Evolutionary conservation across 2,888 invertebrate species (phyloP).

Genomic region (Plutella xylostella): DNA sequence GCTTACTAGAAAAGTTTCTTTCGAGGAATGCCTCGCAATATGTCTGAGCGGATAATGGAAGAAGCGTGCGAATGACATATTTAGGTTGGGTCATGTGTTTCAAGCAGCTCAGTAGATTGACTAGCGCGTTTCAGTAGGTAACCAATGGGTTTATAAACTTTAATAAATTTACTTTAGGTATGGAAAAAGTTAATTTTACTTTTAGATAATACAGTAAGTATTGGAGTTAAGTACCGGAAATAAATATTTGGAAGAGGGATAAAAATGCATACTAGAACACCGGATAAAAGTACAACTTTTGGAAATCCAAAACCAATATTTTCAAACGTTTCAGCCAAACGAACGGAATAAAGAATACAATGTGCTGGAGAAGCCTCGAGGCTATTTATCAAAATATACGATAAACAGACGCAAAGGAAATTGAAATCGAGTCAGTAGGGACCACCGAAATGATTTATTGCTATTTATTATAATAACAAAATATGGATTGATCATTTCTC

Average conservation of each 20-base stretch:
- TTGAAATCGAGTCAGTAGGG: constrained; percentile 62
- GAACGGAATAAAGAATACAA: constrained; percentile 3
- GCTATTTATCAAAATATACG: constrained; percentile 65
- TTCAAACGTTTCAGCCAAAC: neutral
- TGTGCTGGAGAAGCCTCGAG: constrained; percentile 26
- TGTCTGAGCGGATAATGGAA: neutral
- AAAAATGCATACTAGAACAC: too few species aligned
- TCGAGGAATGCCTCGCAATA: neutral
- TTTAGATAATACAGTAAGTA: too few species aligned
- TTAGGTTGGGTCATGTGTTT: neutral
- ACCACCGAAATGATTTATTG: constrained; percentile 61
- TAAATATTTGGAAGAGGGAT: too few species aligned
- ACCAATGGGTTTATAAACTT: too few species aligned
- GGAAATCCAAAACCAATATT: too few species aligned
- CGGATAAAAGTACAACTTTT: too few species aligned
- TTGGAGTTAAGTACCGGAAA: too few species aligned
- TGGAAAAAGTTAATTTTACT: too few species aligned
- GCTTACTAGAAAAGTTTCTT: too few species aligned
- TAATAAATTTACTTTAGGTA: too few species aligned
- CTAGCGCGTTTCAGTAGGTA: too few species aligned
- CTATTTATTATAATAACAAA: constrained; percentile 62
- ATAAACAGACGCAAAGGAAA: constrained; percentile 62
- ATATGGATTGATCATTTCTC: constrained; percentile 61
- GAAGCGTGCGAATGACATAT: neutral
- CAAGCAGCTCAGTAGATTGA: too few species aligned